phyloP scores from a whole-genome alignment of 2,888 invertebrate species.

The Agriopis leucophaearia region DNA sequence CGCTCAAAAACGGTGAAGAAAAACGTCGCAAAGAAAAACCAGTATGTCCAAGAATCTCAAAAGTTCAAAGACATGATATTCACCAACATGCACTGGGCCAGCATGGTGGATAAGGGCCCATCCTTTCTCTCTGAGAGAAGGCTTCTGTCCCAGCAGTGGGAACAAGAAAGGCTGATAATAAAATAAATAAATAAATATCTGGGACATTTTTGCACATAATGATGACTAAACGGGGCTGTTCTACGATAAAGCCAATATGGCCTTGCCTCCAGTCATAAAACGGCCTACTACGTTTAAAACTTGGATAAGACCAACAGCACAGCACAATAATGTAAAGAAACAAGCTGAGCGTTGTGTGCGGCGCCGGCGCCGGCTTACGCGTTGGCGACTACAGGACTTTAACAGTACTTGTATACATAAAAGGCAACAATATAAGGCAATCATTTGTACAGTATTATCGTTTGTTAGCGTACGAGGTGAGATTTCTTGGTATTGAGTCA shows the following conservation, averaged over 20 bases:
- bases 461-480: constrained; percentile 40
- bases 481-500: constrained; percentile 40
- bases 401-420: constrained; percentile 43
- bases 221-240: not conserved
- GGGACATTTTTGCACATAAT: no score
- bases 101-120: no score
- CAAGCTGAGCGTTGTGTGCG: constrained; percentile 50
- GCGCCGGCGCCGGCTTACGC: constrained; percentile 41
- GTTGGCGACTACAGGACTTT: constrained; percentile 44
- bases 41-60: no score
- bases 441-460: constrained; percentile 45
- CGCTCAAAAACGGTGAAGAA: no score
- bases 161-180: no score
- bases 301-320: constrained; percentile 42
- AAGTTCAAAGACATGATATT: no score
- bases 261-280: constrained; percentile 52
- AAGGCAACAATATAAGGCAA: constrained; percentile 45
- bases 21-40: no score
- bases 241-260: constrained; percentile 39
- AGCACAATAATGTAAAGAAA: constrained; percentile 45
- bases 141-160: no score
- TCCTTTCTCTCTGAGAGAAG: no score
- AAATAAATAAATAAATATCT: no score
- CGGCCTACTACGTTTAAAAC: constrained; percentile 56
- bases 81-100: no score